Conservation (phyloP, 2,113 vertebrate genomes). For the Cygnus atratus region DNA sequence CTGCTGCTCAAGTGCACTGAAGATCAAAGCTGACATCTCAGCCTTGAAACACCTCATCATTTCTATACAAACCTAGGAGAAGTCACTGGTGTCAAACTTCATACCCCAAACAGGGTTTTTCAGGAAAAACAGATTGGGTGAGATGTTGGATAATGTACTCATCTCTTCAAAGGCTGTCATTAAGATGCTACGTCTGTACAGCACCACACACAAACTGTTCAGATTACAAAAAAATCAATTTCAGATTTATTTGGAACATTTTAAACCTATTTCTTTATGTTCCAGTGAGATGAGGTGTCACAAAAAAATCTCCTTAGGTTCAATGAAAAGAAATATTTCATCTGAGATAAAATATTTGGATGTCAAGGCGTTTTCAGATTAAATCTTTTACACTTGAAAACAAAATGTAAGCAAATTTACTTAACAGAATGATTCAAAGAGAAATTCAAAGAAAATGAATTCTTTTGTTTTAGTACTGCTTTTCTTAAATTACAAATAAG, state of each 20-base stretch:
- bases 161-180: background rate
- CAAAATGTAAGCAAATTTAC: background rate
- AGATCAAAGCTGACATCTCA: background rate
- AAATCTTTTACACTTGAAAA: background rate
- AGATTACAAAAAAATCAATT: background rate
- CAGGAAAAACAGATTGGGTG: background rate
- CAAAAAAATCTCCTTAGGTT: background rate
- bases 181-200: background rate
- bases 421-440: background rate
- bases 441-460: background rate
- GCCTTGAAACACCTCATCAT: rapidly evolving
- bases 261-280: background rate
- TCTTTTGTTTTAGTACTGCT: background rate
- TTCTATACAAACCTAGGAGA: background rate
- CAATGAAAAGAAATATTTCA: background rate
- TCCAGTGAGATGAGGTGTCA: background rate
- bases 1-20: background rate
- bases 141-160: background rate
- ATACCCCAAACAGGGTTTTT: background rate
- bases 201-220: background rate
- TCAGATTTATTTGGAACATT: background rate
- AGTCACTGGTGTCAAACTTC: background rate
- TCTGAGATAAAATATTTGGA: background rate
- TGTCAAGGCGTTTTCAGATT: background rate
- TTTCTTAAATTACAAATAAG: background rate